Conservation (phyloP, 2,113 vertebrate species). For the Trematocara marginatum region DNA sequence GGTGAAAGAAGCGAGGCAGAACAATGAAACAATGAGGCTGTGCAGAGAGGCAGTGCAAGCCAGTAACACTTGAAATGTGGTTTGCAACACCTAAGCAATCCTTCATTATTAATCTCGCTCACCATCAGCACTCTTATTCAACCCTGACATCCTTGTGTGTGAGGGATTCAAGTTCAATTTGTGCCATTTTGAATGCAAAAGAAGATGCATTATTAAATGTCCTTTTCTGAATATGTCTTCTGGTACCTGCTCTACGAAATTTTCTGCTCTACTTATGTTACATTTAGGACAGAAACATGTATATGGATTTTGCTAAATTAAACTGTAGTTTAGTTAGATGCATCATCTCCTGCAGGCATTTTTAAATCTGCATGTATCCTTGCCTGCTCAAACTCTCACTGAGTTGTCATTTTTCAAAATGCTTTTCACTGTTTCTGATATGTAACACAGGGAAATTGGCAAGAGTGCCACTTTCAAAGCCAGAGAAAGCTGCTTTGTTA, state of each 20-base stretch:
- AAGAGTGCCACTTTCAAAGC: neutral
- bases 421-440: neutral
- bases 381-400: neutral
- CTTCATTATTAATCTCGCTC: slow-evolving; percentile 3
- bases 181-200: neutral
- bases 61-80: slow-evolving; percentile 20
- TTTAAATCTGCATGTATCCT: neutral
- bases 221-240: neutral
- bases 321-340: neutral
- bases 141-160: neutral
- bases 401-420: neutral
- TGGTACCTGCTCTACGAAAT: neutral
- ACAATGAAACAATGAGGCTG: slow-evolving; percentile 72
- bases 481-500: neutral
- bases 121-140: neutral
- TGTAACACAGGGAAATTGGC: neutral
- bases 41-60: slow-evolving; percentile 1
- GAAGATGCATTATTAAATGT: neutral
- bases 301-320: neutral
- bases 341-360: neutral
- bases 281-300: neutral
- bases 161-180: neutral
- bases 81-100: slow-evolving; percentile 12
- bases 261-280: neutral
- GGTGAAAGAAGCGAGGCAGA: slow-evolving; percentile 51